Conservation (phyloP, 2,113 vertebrate species). For the Canis aureus region DNA sequence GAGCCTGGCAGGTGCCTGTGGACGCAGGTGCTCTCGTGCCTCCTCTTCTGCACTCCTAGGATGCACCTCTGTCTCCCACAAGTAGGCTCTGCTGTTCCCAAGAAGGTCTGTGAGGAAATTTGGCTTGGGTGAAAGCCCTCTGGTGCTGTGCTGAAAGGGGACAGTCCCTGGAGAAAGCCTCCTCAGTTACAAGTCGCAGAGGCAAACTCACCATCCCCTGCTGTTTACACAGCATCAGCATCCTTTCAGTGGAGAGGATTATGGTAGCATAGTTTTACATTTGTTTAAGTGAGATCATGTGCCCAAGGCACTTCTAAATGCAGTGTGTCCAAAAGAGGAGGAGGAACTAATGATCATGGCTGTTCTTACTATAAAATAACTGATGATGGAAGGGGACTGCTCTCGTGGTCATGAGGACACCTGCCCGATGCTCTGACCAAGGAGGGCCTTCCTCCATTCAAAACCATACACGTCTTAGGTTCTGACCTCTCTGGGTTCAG, state of each 20-base stretch:
- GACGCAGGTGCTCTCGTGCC: too few species aligned
- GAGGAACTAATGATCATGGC: not conserved
- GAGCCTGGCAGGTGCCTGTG: not conserved
- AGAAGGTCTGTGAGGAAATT: not conserved
- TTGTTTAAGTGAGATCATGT: not conserved
- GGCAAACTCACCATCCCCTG: not conserved
- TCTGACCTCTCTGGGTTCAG: not conserved
- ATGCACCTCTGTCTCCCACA: not conserved
- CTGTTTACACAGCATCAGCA: not conserved
- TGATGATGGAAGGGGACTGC: not conserved
- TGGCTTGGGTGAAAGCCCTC: not conserved
- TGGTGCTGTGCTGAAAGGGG: rapidly evolving
- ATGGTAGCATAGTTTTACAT: not conserved
- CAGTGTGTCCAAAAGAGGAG: not conserved
- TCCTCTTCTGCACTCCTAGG: not conserved
- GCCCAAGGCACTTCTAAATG: not conserved
- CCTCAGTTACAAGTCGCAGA: too few species aligned
- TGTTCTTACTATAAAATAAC: not conserved
- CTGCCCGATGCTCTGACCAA: not conserved
- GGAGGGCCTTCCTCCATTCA: not conserved
- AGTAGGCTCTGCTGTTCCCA: not conserved
- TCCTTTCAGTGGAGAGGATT: not conserved
- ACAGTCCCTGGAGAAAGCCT: not conserved
- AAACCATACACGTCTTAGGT: not conserved
- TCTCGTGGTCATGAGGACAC: rapidly evolving